A percentile compares a stretch with the other conserved stretches of the same genome.
Evolutionary conservation across 2,113 vertebrate species (phyloP).

Genomic region (Salvelinus fontinalis): DNA sequence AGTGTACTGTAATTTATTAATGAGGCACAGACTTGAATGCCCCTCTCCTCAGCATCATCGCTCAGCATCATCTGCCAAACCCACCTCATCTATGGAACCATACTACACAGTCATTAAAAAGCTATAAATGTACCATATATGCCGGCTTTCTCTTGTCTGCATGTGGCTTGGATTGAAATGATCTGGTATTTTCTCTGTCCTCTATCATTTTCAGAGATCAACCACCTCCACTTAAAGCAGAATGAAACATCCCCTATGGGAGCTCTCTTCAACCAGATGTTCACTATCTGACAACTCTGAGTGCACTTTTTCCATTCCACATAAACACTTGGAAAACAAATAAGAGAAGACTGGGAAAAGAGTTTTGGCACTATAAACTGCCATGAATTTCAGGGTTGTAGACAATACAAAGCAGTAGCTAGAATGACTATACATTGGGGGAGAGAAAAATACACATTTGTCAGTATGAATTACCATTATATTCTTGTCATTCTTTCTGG

Average conservation of each 20-base stretch:
- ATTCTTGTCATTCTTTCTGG: background rate
- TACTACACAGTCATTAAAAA: slow-evolving; percentile 38
- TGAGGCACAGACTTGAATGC: background rate
- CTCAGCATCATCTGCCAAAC: slow-evolving; percentile 9
- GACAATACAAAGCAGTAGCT: background rate
- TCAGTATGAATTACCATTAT: background rate
- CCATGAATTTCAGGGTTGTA: too few species aligned
- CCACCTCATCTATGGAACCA: background rate
- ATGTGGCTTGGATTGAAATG: slow-evolving; percentile 33
- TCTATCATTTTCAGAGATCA: slow-evolving; percentile 55
- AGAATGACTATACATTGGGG: background rate
- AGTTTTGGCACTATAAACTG: slow-evolving; percentile 36
- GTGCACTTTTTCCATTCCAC: slow-evolving; percentile 42
- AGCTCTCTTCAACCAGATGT: slow-evolving; percentile 50
- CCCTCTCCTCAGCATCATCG: slow-evolving; percentile 1
- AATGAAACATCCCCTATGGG: slow-evolving; percentile 36
- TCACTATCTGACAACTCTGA: slow-evolving; percentile 34
- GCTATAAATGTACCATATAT: slow-evolving; percentile 52
- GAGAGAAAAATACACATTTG: background rate
- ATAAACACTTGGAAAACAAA: slow-evolving; percentile 28
- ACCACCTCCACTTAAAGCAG: slow-evolving; percentile 46
- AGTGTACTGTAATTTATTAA: too few species aligned
- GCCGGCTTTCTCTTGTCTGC: slow-evolving; percentile 39
- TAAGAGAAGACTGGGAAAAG: slow-evolving; percentile 20
- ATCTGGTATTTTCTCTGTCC: slow-evolving; percentile 39